Evolutionary conservation across 2,888 invertebrate species (phyloP).

Genomic region (Lymantria monacha): DNA sequence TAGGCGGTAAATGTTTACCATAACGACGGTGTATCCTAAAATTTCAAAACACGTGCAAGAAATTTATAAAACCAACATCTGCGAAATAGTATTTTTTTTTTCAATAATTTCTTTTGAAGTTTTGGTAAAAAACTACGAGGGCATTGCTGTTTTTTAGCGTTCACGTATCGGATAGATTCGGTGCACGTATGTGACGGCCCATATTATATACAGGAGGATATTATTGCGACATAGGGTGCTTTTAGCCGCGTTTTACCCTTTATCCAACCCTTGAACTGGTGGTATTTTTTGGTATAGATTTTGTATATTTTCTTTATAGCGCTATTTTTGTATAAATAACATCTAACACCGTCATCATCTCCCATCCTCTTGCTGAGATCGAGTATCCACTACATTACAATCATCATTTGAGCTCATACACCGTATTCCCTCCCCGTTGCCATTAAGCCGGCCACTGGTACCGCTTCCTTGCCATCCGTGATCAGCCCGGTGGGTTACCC

Average conservation of each 20-base stretch:
- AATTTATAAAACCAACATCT: conserved; percentile 80
- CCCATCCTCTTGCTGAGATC: too few species aligned
- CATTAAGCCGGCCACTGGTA: too few species aligned
- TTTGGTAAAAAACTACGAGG: conserved; percentile 53
- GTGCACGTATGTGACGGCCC: conserved; percentile 46
- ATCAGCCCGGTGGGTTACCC: too few species aligned
- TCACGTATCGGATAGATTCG: conserved; percentile 68
- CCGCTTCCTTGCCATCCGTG: too few species aligned
- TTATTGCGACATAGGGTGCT: neutral
- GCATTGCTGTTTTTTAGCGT: conserved; percentile 63
- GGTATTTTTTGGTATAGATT: too few species aligned
- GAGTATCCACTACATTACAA: too few species aligned
- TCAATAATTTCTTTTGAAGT: conserved; percentile 59
- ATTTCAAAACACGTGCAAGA: conserved; percentile 72
- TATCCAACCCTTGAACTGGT: too few species aligned
- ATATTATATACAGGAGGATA: conserved; percentile 25
- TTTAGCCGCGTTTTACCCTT: neutral
- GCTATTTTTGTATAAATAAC: too few species aligned
- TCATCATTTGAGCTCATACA: too few species aligned
- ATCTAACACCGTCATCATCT: too few species aligned
- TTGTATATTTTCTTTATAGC: too few species aligned
- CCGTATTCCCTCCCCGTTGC: too few species aligned
- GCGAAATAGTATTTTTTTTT: conserved; percentile 73
- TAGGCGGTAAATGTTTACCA: neutral
- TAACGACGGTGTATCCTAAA: conserved; percentile 26